Percentiles rank a stretch among this genome's conserved stretches.
Evolutionary conservation across 2,888 invertebrate genomes (phyloP).

Genomic region (Operophtera brumata): DNA sequence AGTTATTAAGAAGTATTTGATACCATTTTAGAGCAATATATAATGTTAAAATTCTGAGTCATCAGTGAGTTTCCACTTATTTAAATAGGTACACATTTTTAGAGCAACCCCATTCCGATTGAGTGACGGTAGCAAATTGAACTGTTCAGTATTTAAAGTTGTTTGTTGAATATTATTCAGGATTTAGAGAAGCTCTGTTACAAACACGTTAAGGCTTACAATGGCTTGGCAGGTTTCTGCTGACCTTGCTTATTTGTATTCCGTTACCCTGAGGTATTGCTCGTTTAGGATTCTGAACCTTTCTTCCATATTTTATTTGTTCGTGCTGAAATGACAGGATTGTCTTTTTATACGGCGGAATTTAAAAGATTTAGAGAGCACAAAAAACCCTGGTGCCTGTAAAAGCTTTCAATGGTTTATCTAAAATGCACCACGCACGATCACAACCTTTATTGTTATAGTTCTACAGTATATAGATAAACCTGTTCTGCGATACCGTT

Average conservation of each 20-base stretch:
- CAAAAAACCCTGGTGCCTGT: no score
- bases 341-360: constrained; percentile 12
- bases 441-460: no score
- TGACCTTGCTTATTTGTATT: constrained; percentile 28
- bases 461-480: no score
- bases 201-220: constrained; percentile 10
- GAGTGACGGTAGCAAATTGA: constrained; percentile 9
- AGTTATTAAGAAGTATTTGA: no score
- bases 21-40: no score
- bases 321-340: constrained; percentile 22
- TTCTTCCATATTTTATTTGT: constrained; percentile 30
- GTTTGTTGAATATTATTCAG: not conserved
- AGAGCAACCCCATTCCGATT: not conserved
- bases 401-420: no score
- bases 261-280: constrained; percentile 26
- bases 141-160: constrained; percentile 3
- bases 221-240: constrained; percentile 7
- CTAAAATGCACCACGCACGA: no score
- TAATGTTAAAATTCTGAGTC: no score
- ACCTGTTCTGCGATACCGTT: no score
- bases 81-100: no score
- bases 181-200: not conserved
- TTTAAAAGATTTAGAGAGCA: constrained; percentile 2
- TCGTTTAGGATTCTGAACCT: constrained; percentile 30
- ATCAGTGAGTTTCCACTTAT: no score